Percentiles rank a stretch among this genome's conserved stretches.
These are phyloP conservation scores for Drosophila leonis DNA, from an alignment of 2,888 invertebrate genomes.

Conservation along the genomic window DNA sequence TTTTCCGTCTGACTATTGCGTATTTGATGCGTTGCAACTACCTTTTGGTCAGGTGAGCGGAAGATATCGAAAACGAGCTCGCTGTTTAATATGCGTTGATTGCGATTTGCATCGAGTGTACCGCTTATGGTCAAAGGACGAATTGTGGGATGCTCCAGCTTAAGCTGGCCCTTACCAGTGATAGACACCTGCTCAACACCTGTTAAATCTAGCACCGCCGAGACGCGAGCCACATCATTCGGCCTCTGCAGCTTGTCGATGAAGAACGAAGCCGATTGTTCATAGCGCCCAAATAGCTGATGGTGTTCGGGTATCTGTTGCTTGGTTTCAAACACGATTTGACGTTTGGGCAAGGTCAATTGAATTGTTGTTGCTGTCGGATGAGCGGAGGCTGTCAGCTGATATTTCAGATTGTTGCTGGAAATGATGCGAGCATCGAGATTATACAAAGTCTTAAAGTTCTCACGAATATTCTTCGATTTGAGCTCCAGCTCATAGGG, in stretches of 20 bases:
- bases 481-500: constrained; percentile 91
- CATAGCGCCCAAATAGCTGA: constrained; percentile 87
- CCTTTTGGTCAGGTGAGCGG: constrained; percentile 87
- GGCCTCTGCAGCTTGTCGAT: constrained; percentile 90
- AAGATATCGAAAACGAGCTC: constrained; percentile 88
- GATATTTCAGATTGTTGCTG: constrained; percentile 90
- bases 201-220: constrained; percentile 87
- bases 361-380: constrained; percentile 88
- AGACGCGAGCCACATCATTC: constrained; percentile 88
- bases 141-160: constrained; percentile 89
- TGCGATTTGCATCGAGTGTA: constrained; percentile 84
- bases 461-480: constrained; percentile 88
- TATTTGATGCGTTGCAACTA: constrained; percentile 75
- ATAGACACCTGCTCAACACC: constrained; percentile 86
- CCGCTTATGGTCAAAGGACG: constrained; percentile 86
- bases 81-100: constrained; percentile 72
- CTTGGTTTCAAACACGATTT: constrained; percentile 88
- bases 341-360: constrained; percentile 89
- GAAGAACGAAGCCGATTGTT: constrained; percentile 88
- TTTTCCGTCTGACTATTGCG: constrained; percentile 53
- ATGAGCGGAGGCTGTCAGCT: constrained; percentile 89
- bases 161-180: constrained; percentile 87
- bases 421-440: constrained; percentile 90
- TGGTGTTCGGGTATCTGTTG: constrained; percentile 86
- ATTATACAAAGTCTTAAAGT: constrained; percentile 88